Evolutionary conservation across 2,888 invertebrate genomes (phyloP), one percentile per base, ranked within the genome.

Genomic region (Cremastinae sp.): DNA sequence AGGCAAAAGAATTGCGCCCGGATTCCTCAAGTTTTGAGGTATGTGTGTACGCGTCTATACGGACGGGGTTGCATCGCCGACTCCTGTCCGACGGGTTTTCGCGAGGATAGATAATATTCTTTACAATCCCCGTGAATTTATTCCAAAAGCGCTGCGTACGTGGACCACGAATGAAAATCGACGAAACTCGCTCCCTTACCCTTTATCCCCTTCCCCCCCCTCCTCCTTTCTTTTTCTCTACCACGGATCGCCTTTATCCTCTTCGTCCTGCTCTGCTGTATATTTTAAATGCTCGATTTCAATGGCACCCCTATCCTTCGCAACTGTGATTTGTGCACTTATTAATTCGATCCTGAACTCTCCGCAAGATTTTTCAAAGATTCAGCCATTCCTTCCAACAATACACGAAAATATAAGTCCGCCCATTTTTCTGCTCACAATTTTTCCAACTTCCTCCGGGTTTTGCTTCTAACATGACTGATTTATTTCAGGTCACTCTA

Each of bases 321-420:
- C 65, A 38, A 28, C 69, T 74, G 70, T 77, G 76, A 77, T 77
- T 77, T 77, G 76, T 77, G 76, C 76, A 65, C 59, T 74, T 77
- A 77, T 77, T 77, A 77, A 77, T 77, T 77, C 76, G 73, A 38
- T 56, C 69, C 73, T 74, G 76, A 74, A 77, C 76, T 74, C 49
- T 36, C n/a, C n/a, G 68, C 61, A 74, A 77, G 76, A 77, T 74
- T 77, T 77, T 70, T 54, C 38, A 56, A 74, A 70, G 70, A 74
- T 74, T 74, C 73, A 56, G 69, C 54, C 54, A 14, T 70, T 62
- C 36, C 45, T 45, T 22, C n/a, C 36, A 12, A 61, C 62, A 70
- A 69, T 43, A 61, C 69, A 22, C 22, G 18, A 12, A 20, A 66
- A 66, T 45, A 12, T 18, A 54, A 43, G 4, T 65, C 9, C 34